A percentile compares a stretch with the other conserved stretches of the same genome.
phyloP scores from a whole-genome alignment of 2,113 vertebrate genomes.

The Corapipo altera region DNA sequence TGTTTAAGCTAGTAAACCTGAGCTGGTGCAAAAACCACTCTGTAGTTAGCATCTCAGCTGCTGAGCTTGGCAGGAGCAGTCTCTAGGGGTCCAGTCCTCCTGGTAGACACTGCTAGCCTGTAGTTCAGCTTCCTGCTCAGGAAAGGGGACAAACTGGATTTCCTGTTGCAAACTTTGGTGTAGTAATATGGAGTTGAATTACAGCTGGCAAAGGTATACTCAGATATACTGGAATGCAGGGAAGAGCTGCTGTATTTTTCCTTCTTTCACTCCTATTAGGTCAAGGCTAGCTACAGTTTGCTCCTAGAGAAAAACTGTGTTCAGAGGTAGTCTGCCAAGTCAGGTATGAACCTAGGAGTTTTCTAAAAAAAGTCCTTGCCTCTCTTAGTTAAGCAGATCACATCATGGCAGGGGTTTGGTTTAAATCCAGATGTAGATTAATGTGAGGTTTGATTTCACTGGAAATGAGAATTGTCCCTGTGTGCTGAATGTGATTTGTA shows the following conservation, averaged over 20 bases:
- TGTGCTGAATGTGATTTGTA: conserved; percentile 18
- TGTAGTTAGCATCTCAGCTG: background rate
- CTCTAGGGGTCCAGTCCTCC: background rate
- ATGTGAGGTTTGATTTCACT: background rate
- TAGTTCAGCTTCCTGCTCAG: background rate
- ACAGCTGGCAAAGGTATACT: background rate
- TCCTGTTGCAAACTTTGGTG: background rate
- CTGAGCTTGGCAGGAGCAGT: background rate
- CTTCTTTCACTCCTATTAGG: background rate
- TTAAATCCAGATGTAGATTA: background rate
- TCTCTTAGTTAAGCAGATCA: background rate
- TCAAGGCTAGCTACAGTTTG: background rate
- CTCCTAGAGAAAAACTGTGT: background rate
- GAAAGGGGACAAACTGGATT: background rate
- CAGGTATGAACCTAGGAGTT: background rate
- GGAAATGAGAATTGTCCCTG: background rate
- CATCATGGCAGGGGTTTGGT: background rate
- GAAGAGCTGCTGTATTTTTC: background rate
- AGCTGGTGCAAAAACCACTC: background rate
- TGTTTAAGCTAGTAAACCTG: background rate
- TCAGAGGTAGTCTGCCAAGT: background rate
- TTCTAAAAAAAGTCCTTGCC: background rate
- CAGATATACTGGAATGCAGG: background rate
- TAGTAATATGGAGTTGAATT: background rate
- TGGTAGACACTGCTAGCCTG: background rate